A percentile compares a stretch with the other conserved stretches of the same genome.
These are phyloP conservation scores for Drosophila differens DNA, from an alignment of 2,888 invertebrate genomes.

Conservation along the genomic window DNA sequence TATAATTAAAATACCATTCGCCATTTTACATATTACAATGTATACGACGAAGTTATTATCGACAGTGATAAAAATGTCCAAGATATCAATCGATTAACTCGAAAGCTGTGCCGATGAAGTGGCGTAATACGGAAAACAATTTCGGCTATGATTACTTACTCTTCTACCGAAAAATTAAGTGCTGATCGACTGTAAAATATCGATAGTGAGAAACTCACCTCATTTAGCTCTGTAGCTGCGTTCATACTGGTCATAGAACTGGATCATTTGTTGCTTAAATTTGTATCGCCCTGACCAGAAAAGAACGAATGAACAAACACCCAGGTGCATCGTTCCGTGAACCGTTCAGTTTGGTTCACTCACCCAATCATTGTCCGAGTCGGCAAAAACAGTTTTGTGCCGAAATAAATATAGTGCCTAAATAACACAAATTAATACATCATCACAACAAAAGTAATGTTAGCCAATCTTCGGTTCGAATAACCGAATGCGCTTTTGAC, in stretches of 20 bases:
- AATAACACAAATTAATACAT: slow-evolving; percentile 40
- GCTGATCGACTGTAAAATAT: slow-evolving; percentile 11
- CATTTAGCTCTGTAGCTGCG: background rate
- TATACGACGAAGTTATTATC: background rate
- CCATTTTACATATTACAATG: background rate
- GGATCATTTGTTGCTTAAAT: slow-evolving; percentile 41
- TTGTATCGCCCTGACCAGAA: slow-evolving; percentile 12
- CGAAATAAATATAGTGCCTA: slow-evolving; percentile 70
- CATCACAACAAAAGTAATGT: slow-evolving; percentile 50
- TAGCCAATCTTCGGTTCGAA: slow-evolving; percentile 37
- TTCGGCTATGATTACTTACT: background rate
- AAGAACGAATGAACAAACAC: slow-evolving; percentile 8
- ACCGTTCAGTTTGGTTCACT: slow-evolving; percentile 37
- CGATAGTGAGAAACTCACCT: slow-evolving; percentile 28
- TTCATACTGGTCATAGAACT: slow-evolving; percentile 13
- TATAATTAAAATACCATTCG: slow-evolving; percentile 11
- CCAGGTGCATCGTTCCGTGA: slow-evolving; percentile 25
- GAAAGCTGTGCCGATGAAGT: background rate
- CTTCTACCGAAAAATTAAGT: background rate
- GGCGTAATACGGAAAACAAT: background rate
- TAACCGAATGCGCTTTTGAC: slow-evolving; percentile 40
- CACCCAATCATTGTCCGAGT: slow-evolving; percentile 54
- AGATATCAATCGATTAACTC: background rate
- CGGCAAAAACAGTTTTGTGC: slow-evolving; percentile 75
- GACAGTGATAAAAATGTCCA: background rate